Conservation (phyloP, 2,113 vertebrate species). For the Gopherus evgoodei region DNA sequence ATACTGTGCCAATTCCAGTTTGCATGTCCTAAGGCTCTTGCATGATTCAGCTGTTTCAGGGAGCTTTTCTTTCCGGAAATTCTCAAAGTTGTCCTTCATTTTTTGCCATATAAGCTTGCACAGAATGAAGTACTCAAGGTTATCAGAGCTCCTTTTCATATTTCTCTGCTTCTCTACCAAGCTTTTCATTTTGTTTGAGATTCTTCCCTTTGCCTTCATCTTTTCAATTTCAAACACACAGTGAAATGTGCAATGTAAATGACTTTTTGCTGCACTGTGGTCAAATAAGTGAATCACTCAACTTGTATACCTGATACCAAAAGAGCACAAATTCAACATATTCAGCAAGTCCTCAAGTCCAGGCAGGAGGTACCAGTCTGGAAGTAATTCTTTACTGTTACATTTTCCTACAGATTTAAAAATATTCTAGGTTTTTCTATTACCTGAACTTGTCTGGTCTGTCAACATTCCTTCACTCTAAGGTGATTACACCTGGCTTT, state of each 20-base stretch:
- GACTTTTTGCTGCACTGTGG: background rate
- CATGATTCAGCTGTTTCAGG: too few relatives aligned
- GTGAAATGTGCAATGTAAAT: background rate
- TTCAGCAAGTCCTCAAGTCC: too few relatives aligned
- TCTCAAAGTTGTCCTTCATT: too few relatives aligned
- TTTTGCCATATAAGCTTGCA: too few relatives aligned
- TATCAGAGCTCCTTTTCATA: too few relatives aligned
- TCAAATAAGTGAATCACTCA: background rate
- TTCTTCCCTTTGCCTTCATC: too few relatives aligned
- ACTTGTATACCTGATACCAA: background rate
- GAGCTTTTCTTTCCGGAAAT: too few relatives aligned
- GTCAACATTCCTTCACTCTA: background rate
- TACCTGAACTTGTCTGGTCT: background rate
- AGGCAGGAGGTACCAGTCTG: background rate
- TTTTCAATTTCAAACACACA: background rate
- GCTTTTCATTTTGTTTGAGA: too few relatives aligned
- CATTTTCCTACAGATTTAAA: conserved; percentile 14
- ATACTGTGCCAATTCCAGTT: too few relatives aligned
- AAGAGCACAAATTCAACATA: background rate
- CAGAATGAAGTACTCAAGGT: too few relatives aligned
- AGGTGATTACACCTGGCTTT: background rate
- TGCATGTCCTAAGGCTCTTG: too few relatives aligned
- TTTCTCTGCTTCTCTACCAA: too few relatives aligned
- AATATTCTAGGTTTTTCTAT: conserved; percentile 26
- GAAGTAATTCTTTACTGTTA: conserved; percentile 38